Conservation (phyloP, 35 echinoderm and acorn worm genomes). For the Diadema setosum region DNA sequence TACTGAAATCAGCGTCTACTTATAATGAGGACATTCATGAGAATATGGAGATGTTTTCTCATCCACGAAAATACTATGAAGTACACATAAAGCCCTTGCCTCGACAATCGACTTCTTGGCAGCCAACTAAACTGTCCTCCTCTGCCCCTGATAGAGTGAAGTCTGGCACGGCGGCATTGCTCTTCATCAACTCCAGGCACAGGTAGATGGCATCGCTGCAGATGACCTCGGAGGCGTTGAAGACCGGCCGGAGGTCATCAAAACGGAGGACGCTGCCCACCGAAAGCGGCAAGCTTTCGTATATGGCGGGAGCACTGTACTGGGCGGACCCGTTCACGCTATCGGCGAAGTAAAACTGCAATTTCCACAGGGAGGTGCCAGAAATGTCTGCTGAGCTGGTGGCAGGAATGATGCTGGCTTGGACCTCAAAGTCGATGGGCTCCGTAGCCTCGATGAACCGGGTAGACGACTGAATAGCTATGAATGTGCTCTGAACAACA, state of each 20-base stretch:
- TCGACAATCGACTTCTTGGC: neutral
- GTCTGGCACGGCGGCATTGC: neutral
- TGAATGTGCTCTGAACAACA: neutral
- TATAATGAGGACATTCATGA: too few species aligned
- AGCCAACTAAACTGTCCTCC: conserved; percentile 3
- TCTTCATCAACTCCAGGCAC: conserved; percentile 10
- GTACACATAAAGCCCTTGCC: too few species aligned
- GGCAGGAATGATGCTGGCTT: neutral
- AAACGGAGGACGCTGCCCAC: neutral
- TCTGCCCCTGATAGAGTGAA: neutral
- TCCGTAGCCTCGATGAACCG: neutral
- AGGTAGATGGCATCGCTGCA: neutral
- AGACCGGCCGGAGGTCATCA: neutral
- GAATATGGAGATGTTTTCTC: too few species aligned
- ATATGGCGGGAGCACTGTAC: neutral
- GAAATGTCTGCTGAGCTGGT: neutral
- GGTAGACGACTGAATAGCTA: neutral
- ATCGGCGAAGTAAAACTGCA: neutral
- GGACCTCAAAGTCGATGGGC: neutral
- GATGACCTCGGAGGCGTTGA: neutral
- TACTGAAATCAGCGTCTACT: too few species aligned
- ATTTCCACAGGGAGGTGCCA: conserved; percentile 20
- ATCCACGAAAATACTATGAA: too few species aligned
- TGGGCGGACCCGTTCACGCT: neutral
- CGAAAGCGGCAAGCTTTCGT: neutral